These are phyloP conservation scores for Lithophane ornitopus DNA, from an alignment of 2,888 invertebrate genomes.

Conservation along the genomic window DNA sequence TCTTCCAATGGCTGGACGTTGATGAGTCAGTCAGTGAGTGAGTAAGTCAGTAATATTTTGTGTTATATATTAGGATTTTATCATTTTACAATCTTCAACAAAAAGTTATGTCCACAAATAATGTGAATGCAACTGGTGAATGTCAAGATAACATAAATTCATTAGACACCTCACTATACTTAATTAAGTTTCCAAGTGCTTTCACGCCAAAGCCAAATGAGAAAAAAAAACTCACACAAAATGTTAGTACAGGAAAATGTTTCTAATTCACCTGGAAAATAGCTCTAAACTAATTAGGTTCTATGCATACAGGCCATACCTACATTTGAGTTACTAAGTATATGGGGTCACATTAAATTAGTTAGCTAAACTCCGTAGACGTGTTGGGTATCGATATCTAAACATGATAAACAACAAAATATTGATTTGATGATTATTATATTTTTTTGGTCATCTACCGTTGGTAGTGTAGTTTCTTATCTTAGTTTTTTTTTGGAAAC, in stretches of 20 bases:
- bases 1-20: neutral
- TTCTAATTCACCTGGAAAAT: constrained; percentile 1
- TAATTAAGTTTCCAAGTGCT: constrained; percentile 20
- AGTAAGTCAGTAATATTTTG: neutral
- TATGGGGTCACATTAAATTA: too few species aligned
- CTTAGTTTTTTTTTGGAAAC: too few species aligned
- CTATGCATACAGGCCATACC: neutral
- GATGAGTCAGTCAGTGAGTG: neutral
- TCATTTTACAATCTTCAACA: neutral
- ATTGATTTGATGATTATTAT: too few species aligned
- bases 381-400: too few species aligned
- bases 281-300: neutral
- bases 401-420: too few species aligned
- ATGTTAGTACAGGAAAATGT: constrained; percentile 12
- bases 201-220: constrained; percentile 8
- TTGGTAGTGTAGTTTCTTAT: too few species aligned
- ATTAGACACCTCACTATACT: constrained; percentile 4
- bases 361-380: too few species aligned
- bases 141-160: neutral
- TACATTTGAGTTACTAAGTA: neutral
- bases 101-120: neutral
- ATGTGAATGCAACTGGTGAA: neutral
- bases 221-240: neutral
- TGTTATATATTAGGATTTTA: neutral
- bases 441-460: too few species aligned